Conservation (phyloP, 1,140 invertebrate species). For the Anastrepha obliqua region DNA sequence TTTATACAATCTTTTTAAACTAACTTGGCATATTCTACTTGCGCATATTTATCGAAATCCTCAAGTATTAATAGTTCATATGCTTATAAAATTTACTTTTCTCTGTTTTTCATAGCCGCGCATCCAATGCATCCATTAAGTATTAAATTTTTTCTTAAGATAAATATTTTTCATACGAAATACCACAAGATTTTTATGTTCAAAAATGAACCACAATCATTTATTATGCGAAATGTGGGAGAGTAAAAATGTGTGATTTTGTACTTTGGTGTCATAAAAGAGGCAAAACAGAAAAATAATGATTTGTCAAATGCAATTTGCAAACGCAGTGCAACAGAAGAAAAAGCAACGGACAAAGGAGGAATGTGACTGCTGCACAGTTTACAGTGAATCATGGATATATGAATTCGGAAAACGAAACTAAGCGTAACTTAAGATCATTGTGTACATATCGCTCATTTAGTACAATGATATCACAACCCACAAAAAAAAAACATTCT, state of each 20-base stretch:
- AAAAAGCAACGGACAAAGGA: not conserved
- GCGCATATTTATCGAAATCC: too few relatives aligned
- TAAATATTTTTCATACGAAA: conserved; percentile 38
- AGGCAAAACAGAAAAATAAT: not conserved
- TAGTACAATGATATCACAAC: too few relatives aligned
- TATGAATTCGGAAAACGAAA: not conserved
- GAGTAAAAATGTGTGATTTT: not conserved
- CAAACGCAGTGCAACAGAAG: not conserved
- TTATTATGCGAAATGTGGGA: conserved; percentile 30
- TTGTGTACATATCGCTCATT: too few relatives aligned
- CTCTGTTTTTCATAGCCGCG: too few relatives aligned
- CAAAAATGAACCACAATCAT: conserved; percentile 45
- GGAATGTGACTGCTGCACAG: not conserved
- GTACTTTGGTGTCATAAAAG: not conserved
- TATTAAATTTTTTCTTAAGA: conserved; percentile 6
- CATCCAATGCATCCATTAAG: not conserved
- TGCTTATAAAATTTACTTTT: too few relatives aligned
- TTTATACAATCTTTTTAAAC: too few relatives aligned
- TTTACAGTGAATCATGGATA: not conserved
- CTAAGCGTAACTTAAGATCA: too few relatives aligned
- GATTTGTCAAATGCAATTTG: conserved; percentile 45
- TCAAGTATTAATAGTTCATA: too few relatives aligned
- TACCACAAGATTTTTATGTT: conserved; percentile 41
- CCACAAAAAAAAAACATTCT: too few relatives aligned
- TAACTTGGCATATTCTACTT: too few relatives aligned